These are phyloP conservation scores for Neodiprion virginianus DNA, from an alignment of 1,140 invertebrate genomes.

Conservation along the genomic window DNA sequence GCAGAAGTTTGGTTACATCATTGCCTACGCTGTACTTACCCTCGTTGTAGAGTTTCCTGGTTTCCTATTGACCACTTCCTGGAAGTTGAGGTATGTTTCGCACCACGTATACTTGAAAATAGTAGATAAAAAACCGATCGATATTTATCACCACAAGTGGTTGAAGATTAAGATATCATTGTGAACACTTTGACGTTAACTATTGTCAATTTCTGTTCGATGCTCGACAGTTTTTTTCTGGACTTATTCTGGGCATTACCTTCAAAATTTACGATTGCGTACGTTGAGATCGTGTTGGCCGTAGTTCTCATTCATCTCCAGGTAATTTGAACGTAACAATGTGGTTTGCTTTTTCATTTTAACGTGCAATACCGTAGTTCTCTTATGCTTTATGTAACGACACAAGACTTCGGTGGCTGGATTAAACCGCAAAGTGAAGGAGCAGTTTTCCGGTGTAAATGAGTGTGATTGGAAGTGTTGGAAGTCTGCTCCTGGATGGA, in stretches of 20 bases:
- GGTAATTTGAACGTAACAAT: not conserved
- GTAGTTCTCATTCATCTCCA: not conserved
- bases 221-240: not conserved
- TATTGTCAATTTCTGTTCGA: not conserved
- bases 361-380: not conserved
- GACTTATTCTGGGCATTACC: not conserved
- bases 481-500: not conserved
- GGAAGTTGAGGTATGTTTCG: not conserved
- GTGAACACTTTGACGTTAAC: not conserved
- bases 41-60: not conserved
- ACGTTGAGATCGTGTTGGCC: not conserved
- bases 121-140: not conserved
- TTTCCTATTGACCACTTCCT: not conserved
- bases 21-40: not conserved
- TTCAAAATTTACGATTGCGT: not conserved
- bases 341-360: not conserved
- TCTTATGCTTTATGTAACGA: not conserved
- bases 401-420: not conserved
- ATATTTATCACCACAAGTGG: not conserved
- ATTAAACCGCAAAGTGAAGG: not conserved
- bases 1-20: not conserved
- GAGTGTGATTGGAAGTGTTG: not conserved
- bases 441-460: not conserved
- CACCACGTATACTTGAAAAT: not conserved
- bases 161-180: not conserved